Evolutionary conservation across 2,113 vertebrate genomes (phyloP).

Genomic region (Pterocles burchelli): DNA sequence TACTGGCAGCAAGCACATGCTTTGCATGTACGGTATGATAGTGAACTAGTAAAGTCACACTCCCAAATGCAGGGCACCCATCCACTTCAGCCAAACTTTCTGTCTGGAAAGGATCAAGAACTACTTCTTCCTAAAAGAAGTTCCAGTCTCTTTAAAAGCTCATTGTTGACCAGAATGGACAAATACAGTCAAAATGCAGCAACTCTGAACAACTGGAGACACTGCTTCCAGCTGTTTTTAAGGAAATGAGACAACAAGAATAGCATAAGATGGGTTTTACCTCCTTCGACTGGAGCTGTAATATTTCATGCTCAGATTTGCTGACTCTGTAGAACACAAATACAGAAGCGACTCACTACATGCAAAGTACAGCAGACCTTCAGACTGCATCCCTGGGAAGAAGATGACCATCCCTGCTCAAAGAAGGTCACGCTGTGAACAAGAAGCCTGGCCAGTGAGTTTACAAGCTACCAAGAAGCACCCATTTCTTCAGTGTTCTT

Average conservation of each 20-base stretch:
- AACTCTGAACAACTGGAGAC: neutral
- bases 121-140: neutral
- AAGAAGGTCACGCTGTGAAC: neutral
- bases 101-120: neutral
- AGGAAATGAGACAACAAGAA: neutral
- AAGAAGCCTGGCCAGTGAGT: neutral
- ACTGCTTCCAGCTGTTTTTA: neutral
- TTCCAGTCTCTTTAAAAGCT: neutral
- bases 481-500: neutral
- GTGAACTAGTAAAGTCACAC: neutral
- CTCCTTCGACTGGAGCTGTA: neutral
- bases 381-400: neutral
- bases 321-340: neutral
- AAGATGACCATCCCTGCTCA: neutral
- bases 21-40: rapidly evolving
- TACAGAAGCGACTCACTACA: neutral
- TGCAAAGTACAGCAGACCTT: neutral
- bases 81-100: neutral
- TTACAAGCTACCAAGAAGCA: neutral
- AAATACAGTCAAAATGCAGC: neutral
- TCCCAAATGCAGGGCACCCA: rapidly evolving
- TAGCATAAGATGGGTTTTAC: neutral
- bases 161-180: neutral
- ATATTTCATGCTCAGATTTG: neutral
- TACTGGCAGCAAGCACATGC: rapidly evolving